Conservation (phyloP, 2,113 vertebrate genomes). For the Varanus salvator region DNA sequence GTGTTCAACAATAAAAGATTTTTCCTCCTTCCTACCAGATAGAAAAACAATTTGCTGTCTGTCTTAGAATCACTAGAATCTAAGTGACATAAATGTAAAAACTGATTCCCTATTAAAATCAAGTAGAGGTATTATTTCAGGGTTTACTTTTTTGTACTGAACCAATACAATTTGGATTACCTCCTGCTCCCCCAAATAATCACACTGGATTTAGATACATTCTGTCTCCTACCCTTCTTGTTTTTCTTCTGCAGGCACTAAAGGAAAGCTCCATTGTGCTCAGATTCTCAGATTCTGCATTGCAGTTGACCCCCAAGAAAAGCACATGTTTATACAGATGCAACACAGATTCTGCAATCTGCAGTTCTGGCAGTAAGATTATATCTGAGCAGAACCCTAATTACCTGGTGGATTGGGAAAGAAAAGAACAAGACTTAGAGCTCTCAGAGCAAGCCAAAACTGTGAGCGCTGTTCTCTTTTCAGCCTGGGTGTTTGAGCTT, state of each 20-base stretch:
- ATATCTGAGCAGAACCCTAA: neutral
- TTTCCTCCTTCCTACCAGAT: neutral
- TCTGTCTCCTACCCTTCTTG: neutral
- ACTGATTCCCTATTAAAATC: neutral
- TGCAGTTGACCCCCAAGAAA: constrained; percentile 57
- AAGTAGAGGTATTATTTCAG: too few relatives aligned
- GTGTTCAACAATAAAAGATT: too few relatives aligned
- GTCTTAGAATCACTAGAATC: neutral
- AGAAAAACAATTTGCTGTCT: neutral
- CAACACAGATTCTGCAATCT: constrained; percentile 60
- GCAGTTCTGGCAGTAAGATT: constrained; percentile 16
- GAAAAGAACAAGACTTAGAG: constrained; percentile 31
- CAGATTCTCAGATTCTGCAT: constrained; percentile 43
- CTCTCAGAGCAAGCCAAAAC: constrained; percentile 68
- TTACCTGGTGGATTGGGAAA: constrained; percentile 27
- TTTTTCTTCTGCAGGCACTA: constrained; percentile 66
- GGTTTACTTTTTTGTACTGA: neutral
- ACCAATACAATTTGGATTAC: neutral
- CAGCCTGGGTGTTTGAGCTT: neutral
- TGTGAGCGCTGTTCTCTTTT: constrained; percentile 66
- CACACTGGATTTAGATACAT: neutral
- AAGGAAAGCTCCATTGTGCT: constrained; percentile 65
- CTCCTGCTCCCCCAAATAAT: neutral
- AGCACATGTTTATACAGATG: constrained; percentile 63
- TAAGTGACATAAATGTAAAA: neutral